Conservation (phyloP, 1,140 invertebrate species). For the Metaphire vulgaris region DNA sequence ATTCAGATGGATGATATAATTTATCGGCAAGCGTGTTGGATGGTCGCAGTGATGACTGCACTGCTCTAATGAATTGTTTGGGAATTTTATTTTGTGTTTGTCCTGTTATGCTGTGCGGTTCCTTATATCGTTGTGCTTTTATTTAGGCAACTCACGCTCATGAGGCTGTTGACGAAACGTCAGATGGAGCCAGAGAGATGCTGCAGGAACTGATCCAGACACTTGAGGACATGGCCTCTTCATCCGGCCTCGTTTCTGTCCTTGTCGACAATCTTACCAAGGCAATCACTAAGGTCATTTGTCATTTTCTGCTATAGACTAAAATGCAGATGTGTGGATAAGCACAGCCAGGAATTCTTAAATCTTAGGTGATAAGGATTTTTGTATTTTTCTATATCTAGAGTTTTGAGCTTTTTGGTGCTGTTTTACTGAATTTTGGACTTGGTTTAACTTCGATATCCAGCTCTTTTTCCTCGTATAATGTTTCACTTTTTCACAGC, state of each 20-base stretch:
- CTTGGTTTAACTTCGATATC: not conserved
- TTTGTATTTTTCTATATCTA: too few relatives aligned
- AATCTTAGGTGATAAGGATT: too few relatives aligned
- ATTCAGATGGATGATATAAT: too few relatives aligned
- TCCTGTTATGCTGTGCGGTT: not conserved
- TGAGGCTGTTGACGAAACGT: conserved; percentile 73
- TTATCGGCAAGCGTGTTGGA: not conserved
- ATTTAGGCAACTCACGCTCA: conserved; percentile 66
- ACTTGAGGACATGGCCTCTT: conserved; percentile 74
- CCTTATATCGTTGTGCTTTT: not conserved
- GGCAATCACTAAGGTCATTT: conserved; percentile 66
- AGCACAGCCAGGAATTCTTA: not conserved
- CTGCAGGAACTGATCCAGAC: conserved; percentile 74
- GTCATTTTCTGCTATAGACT: not conserved
- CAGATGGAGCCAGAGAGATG: conserved; percentile 69
- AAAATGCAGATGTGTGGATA: not conserved
- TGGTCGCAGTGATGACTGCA: not conserved
- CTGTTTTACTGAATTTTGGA: not conserved
- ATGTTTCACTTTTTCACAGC: too few relatives aligned
- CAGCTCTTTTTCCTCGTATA: too few relatives aligned
- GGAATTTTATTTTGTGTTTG: not conserved
- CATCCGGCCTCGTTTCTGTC: conserved; percentile 66
- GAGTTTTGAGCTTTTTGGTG: not conserved
- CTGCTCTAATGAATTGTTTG: not conserved
- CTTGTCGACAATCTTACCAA: conserved; percentile 83